phyloP scores from a whole-genome alignment of 2,888 invertebrate species.

The Cantharis rufa region DNA sequence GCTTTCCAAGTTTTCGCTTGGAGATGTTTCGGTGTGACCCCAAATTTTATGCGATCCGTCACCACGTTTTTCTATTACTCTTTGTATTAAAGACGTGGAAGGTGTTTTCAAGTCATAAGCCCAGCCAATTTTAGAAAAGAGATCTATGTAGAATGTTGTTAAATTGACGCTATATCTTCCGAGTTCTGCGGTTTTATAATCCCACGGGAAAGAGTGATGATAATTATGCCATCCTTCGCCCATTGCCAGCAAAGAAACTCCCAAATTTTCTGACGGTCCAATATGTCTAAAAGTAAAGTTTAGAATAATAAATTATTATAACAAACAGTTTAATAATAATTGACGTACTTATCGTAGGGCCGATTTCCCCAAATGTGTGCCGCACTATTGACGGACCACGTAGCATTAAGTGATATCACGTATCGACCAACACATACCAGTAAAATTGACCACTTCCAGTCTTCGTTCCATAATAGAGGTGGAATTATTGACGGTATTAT shows the following conservation, averaged over 20 bases:
- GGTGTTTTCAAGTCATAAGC: constrained; percentile 77
- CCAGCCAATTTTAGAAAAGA: constrained; percentile 72
- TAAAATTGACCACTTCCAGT: constrained; percentile 66
- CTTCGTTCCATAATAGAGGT: constrained; percentile 71
- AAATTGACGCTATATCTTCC: constrained; percentile 65
- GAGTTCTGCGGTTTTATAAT: constrained; percentile 87
- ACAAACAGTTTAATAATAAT: not conserved
- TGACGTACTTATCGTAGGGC: constrained; percentile 70
- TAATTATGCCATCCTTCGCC: constrained; percentile 87
- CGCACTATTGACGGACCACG: constrained; percentile 89
- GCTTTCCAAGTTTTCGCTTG: not conserved
- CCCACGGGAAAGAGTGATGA: constrained; percentile 93
- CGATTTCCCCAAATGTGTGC: constrained; percentile 82
- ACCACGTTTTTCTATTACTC: constrained; percentile 72
- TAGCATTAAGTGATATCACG: constrained; percentile 74
- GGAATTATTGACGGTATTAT: constrained; percentile 73
- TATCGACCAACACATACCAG: constrained; percentile 74
- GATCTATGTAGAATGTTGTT: constrained; percentile 72
- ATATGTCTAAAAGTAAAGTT: constrained; percentile 57
- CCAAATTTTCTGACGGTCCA: constrained; percentile 74
- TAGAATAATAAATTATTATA: too few species aligned
- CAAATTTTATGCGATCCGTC: constrained; percentile 59
- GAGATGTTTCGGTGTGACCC: constrained; percentile 52
- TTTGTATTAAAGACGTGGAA: constrained; percentile 68
- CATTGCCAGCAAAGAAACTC: constrained; percentile 73